A percentile compares a stretch with the other conserved stretches of the same genome.
Conservation (phyloP, 1,140 invertebrate genomes). For the Microvelia longipes region DNA sequence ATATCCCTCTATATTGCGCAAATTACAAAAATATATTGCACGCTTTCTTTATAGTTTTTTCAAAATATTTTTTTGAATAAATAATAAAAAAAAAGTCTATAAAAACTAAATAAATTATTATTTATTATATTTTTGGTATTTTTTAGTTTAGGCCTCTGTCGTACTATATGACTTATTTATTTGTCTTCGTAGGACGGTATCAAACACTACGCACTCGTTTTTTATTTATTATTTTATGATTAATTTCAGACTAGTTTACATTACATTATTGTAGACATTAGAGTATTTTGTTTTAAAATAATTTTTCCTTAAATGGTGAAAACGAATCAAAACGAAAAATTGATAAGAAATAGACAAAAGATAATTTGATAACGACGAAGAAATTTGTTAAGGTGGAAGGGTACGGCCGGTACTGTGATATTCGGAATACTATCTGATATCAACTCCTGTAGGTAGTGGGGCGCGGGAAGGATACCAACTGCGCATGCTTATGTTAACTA, state of each 20-base stretch:
- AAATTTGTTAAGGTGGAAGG: background rate
- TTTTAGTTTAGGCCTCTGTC: background rate
- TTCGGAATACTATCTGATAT: background rate
- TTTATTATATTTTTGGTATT: too few relatives aligned
- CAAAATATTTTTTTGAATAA: background rate
- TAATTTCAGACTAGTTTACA: background rate
- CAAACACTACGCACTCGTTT: too few relatives aligned
- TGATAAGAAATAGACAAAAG: background rate
- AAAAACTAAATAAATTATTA: too few relatives aligned
- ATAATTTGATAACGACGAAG: background rate
- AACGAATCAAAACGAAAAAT: background rate
- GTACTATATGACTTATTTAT: background rate
- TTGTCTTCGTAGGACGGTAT: too few relatives aligned
- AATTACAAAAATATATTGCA: slow-evolving; percentile 8
- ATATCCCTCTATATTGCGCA: background rate
- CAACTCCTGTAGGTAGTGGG: background rate
- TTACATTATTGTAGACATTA: background rate
- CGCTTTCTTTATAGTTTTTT: background rate
- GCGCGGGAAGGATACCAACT: background rate
- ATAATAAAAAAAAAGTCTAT: background rate
- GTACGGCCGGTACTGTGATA: background rate
- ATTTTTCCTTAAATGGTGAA: background rate
- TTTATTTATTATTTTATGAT: background rate
- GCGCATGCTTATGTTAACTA: background rate
- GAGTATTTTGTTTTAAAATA: background rate